Percentiles rank a stretch among this genome's conserved stretches.
Conservation (phyloP, 2,113 vertebrate species). For the Dicerorhinus sumatrensis region DNA sequence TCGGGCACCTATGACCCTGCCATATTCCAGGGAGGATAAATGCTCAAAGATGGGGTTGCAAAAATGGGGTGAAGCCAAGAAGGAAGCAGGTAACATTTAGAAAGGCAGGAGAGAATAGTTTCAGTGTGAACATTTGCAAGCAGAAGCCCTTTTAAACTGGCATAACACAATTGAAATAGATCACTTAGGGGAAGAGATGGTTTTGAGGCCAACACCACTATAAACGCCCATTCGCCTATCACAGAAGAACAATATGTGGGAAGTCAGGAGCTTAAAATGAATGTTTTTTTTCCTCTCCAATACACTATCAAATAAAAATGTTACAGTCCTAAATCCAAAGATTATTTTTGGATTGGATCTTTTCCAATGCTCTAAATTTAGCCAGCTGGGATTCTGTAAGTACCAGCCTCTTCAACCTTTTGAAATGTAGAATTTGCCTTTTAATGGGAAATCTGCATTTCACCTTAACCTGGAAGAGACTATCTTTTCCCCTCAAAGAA, state of each 20-base stretch:
- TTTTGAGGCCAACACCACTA: background rate
- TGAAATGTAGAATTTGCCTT: constrained; percentile 71
- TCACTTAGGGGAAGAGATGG: background rate
- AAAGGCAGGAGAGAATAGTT: background rate
- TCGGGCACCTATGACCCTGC: background rate
- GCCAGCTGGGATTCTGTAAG: constrained; percentile 59
- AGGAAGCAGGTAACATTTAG: background rate
- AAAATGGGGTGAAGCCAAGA: background rate
- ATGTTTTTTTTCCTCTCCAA: constrained; percentile 19
- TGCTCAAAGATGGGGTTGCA: background rate
- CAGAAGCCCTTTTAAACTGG: background rate
- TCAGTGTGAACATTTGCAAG: constrained; percentile 17
- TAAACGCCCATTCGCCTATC: background rate
- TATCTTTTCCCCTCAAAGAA: background rate
- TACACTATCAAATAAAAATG: constrained; percentile 69
- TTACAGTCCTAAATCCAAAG: constrained; percentile 64
- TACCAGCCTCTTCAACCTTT: constrained; percentile 49
- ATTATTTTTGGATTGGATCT: constrained; percentile 65
- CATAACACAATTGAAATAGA: background rate
- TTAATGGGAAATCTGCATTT: constrained; percentile 66
- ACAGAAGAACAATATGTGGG: constrained; percentile 7
- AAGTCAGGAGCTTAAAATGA: constrained; percentile 34
- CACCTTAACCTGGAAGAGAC: background rate
- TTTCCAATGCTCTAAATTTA: constrained; percentile 78
- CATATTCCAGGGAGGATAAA: background rate